phyloP scores from a whole-genome alignment of 2,113 vertebrate genomes.

The Pitta sordida region DNA sequence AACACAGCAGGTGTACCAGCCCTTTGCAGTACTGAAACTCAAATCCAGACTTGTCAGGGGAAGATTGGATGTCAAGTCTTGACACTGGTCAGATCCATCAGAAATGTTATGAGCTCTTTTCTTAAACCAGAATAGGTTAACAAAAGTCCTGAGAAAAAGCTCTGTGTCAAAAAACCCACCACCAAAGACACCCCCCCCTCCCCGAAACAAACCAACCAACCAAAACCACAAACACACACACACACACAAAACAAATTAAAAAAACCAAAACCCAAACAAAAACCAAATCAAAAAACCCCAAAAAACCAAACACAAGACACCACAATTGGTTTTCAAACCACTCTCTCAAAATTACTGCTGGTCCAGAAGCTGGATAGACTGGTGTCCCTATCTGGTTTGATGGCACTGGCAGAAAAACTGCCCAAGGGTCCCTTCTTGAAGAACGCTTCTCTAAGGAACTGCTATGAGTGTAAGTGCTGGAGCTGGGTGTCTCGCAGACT shows the following conservation, averaged over 20 bases:
- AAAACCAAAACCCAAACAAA: neutral
- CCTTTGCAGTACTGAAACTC: neutral
- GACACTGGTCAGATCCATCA: neutral
- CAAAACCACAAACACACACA: neutral
- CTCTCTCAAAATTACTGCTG: neutral
- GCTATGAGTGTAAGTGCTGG: rapidly evolving
- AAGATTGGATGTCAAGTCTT: neutral
- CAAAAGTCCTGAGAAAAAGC: neutral
- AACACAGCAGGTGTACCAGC: neutral
- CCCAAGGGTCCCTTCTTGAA: neutral
- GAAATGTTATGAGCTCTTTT: neutral
- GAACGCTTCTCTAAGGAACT: neutral
- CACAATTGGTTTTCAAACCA: neutral
- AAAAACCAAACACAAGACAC: neutral
- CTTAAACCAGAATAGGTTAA: neutral
- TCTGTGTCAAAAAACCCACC: neutral
- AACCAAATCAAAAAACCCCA: neutral
- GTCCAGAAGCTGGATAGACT: neutral
- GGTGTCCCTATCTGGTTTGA: neutral
- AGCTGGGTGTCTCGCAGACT: neutral
- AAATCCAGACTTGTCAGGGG: neutral
- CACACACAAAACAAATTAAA: too few relatives aligned
- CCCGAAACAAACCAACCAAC: neutral
- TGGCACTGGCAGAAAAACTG: too few relatives aligned
- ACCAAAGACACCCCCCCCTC: too few relatives aligned